phyloP scores from a whole-genome alignment of 2,888 invertebrate species.

The Amblyteles armatorius region DNA sequence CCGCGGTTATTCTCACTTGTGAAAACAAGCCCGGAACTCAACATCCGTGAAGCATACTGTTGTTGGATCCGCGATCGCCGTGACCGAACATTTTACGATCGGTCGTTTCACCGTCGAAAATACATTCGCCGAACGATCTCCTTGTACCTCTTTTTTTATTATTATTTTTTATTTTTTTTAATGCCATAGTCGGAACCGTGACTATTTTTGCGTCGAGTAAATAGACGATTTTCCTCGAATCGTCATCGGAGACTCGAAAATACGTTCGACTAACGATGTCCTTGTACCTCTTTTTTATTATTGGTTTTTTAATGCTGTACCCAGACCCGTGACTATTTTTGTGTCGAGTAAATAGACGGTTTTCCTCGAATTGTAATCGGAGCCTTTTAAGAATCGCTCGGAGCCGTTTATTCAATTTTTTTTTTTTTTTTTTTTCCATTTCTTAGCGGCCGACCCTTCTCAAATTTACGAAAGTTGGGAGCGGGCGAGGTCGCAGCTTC shows the following conservation, averaged over 20 bases:
- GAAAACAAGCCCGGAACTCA: conserved; percentile 71
- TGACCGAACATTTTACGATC: not conserved
- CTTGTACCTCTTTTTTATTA: too few relatives aligned
- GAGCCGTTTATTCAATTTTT: not conserved
- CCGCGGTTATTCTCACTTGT: conserved; percentile 78
- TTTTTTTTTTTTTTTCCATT: conserved; percentile 19
- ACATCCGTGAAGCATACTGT: conserved; percentile 61
- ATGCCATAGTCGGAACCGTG: not conserved
- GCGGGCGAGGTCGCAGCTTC: conserved; percentile 3
- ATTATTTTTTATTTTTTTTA: not conserved
- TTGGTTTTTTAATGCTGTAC: not conserved
- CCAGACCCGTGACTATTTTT: not conserved
- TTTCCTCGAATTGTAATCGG: conserved; percentile 23
- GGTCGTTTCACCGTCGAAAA: conserved; percentile 14
- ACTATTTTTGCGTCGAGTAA: not conserved
- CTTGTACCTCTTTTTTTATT: not conserved
- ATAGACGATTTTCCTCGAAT: conserved; percentile 12
- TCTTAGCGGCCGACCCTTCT: conserved; percentile 61
- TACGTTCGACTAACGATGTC: too few relatives aligned
- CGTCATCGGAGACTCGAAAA: conserved; percentile 4
- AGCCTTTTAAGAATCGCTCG: conserved; percentile 11
- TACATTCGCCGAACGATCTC: not conserved
- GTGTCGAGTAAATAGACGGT: not conserved
- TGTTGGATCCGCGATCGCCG: conserved; percentile 30
- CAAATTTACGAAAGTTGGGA: conserved; percentile 63